Evolutionary conservation across 2,888 invertebrate species (phyloP).

Genomic region (Trissoscelio sp.): DNA sequence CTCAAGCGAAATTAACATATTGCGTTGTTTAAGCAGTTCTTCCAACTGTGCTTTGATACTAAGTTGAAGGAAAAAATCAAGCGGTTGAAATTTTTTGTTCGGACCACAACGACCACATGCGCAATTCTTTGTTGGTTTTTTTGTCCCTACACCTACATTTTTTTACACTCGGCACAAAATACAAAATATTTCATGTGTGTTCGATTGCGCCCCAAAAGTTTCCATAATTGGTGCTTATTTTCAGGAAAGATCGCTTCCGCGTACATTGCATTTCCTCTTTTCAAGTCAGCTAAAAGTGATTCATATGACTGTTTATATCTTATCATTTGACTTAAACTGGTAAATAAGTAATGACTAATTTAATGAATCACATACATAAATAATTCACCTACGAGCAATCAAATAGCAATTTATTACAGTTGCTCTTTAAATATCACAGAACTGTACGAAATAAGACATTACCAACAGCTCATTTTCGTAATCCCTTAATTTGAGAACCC

Average conservation of each 20-base stretch:
- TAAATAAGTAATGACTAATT: too few species aligned
- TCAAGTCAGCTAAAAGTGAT: constrained; percentile 1
- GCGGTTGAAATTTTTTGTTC: not conserved
- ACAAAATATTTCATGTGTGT: not conserved
- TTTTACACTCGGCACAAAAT: constrained; percentile 8
- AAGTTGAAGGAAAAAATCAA: not conserved
- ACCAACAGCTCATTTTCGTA: constrained; percentile 14
- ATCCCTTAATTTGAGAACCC: constrained; percentile 1
- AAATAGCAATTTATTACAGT: constrained; percentile 21
- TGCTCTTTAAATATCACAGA: constrained; percentile 43
- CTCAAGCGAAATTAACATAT: not conserved
- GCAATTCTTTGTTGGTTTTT: not conserved
- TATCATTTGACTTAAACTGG: too few species aligned
- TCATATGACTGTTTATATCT: constrained; percentile 9
- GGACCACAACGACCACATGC: not conserved
- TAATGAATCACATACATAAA: constrained; percentile 5
- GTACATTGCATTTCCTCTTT: not conserved
- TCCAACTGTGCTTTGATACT: constrained; percentile 19
- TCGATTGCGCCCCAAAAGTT: not conserved
- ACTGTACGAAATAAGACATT: constrained; percentile 32
- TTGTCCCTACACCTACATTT: constrained; percentile 2
- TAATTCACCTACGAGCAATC: constrained; percentile 24
- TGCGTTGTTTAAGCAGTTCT: not conserved
- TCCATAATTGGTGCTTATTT: constrained; percentile 1
- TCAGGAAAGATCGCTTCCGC: not conserved